Evolutionary conservation across 2,888 invertebrate genomes (phyloP).

Genomic region (Caenorhabditis zanzibari): DNA sequence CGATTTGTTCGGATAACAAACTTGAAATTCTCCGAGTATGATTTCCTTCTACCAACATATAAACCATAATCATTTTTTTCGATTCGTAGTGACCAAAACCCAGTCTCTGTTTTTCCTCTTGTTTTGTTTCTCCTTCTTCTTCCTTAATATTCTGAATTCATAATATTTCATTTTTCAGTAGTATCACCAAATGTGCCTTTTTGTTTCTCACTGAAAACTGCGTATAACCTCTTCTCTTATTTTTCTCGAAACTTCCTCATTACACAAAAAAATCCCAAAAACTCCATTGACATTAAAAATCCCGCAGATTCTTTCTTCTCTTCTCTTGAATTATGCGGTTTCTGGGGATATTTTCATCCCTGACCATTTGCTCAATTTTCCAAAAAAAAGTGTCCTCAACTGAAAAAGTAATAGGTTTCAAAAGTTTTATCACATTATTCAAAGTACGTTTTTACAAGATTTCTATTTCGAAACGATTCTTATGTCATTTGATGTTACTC

Average conservation of each 20-base stretch:
- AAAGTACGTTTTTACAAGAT: background rate
- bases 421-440: background rate
- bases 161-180: constrained; percentile 29
- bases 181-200: constrained; percentile 58
- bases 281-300: constrained; percentile 8
- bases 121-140: constrained; percentile 12
- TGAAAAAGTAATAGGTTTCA: constrained; percentile 1
- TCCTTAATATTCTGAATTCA: background rate
- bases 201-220: constrained; percentile 45
- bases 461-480: constrained; percentile 2
- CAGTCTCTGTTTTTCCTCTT: background rate
- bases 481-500: constrained; percentile 20
- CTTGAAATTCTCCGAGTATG: constrained; percentile 97
- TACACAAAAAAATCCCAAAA: constrained; percentile 11
- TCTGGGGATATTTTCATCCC: background rate
- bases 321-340: constrained; percentile 23
- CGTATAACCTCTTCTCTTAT: constrained; percentile 30
- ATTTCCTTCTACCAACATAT: constrained; percentile 77
- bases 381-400: constrained; percentile 1
- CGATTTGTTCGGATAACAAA: constrained; percentile 98
- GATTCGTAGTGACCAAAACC: constrained; percentile 57
- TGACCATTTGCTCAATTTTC: constrained; percentile 28
- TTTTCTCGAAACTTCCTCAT: background rate
- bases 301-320: constrained; percentile 49
- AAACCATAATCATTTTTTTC: constrained; percentile 48